Evolutionary conservation across 2,888 invertebrate species (phyloP), one percentile per base, ranked within the genome.

Genomic region (Anthophora plumipes): DNA sequence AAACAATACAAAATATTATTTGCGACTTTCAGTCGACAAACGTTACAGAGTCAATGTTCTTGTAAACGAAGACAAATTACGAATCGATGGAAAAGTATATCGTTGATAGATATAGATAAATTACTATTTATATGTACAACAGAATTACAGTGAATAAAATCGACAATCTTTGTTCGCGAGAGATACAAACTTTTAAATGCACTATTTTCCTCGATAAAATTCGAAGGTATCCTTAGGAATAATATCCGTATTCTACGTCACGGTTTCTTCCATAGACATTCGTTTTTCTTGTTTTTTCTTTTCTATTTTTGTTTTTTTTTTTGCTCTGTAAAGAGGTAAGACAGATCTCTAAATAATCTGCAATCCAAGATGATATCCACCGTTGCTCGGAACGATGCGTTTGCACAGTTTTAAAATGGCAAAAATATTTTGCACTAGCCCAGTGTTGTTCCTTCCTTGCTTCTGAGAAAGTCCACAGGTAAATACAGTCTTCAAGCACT

Each of bases 381-480:
- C 82, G 73, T 77, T 77, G 39, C 74, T 82, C 17, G 84, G 52
- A 46, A 83, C 55, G 14, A 80, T 69, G 71, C 85, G 85, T 57
- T 85, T 83, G 82, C 85, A 89, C 43, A 88, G 69, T 76, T 86
- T 85, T 22, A 89, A 61, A 20, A 89, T 55, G 57, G 83, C 77
- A 63, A 85, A 78, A 41, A 90, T 70, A 67, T 84, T 89, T 59
- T 85, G 86, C 61, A 82, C 48, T 4, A 88, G 48, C 43, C 89
- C 83, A 46, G 70, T 73, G 57, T 83, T 73, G 57, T 83, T 88
- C 48, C 87, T 85, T 20, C 85, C 83, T 54, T 86, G 84, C 41
- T 84, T 85, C 55, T 87, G 87, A 75, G 89, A 90, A 70, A 85
- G 79, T 43, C 85, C 87, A 64, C 89, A 90, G 61, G 85, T 73